Base-by-base conservation (phyloP, 1,140 invertebrate genomes). In the Pomacea maculata region DNA sequence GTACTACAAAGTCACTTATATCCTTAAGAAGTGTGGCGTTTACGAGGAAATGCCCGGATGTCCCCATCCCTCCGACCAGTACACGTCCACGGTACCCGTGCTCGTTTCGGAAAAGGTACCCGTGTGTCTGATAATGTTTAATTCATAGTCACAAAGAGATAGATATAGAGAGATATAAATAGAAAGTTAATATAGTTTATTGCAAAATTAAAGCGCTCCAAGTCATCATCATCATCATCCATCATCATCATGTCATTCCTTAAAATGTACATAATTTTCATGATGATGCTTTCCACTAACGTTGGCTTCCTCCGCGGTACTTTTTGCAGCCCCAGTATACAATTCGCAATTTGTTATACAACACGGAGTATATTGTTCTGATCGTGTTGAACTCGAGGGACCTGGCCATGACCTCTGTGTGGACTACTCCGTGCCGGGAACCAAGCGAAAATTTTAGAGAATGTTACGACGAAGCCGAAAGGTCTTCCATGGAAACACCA, bases 1-100 rank as follows among this genome's bases (percentile, higher is more conserved):
- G 17, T 55, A 80, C 15, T 87, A 87, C 78, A 67, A 72, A 11
- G 78, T 88, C 14, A 63, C 80, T n/a, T 80, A 80, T 68, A 85
- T 83, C 65, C 73, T 84, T 29, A 70, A 82, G 63, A 68, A 83
- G n/a, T 87, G 86, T 73, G 76, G 81, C 21, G 78, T 85, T 19
- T 82, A 82, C 67, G 80, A 81, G 14, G 74, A 79, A 29, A 61
- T 78, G 17, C 82, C 83, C 54, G 52, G 64, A 15, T 87, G 86
- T 64, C 70, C 63, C 12, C 65, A 82, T 57, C 82, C 85, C 5
- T 64, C 75, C 4, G 82, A 87, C n/a, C 82, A 83, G 55, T 84
- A 78, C 57, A 80, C 61, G 4, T 54, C 79, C 21, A 74, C 78
- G 1, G 75, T 84, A 11, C 12, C 65, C 17, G 75, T 78, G 65